These are phyloP conservation scores for Therioaphis trifolii DNA, from an alignment of 2,888 invertebrate species.

Conservation along the genomic window DNA sequence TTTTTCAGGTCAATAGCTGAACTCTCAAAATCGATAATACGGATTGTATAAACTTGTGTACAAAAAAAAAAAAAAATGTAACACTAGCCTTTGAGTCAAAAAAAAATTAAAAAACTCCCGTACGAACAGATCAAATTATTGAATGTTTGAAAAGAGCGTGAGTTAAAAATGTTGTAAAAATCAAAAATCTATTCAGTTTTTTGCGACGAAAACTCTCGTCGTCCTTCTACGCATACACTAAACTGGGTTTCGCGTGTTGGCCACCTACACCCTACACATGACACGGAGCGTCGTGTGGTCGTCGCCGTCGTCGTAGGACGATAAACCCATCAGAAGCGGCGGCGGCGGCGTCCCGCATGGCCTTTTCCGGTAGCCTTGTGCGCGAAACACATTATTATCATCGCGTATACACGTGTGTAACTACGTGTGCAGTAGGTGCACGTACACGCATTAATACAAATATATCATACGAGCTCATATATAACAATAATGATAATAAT, in stretches of 20 bases:
- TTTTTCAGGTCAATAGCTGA: no score
- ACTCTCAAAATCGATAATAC: no score
- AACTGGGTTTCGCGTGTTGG: conserved; percentile 15
- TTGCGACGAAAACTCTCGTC: background rate
- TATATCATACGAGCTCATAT: background rate
- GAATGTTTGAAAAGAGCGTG: no score
- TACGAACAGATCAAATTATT: no score
- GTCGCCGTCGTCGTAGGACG: conserved; percentile 28
- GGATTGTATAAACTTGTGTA: no score
- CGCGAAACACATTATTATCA: conserved; percentile 43
- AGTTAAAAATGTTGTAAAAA: no score
- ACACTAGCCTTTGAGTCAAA: no score
- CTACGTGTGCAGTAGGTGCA: background rate
- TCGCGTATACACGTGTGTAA: conserved; percentile 40
- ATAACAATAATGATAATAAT: conserved; percentile 14
- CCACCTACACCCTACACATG: background rate
- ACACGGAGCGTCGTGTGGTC: no score
- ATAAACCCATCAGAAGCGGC: conserved; percentile 56
- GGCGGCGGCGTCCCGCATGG: conserved; percentile 53
- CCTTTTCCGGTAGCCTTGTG: conserved; percentile 61
- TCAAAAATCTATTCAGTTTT: no score
- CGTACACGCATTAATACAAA: no score
- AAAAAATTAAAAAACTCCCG: no score
- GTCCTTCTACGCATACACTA: background rate
- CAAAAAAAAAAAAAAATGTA: no score